Percentiles rank a stretch among this genome's conserved stretches.
phyloP scores from a whole-genome alignment of 2,797 vertebrate species.

The Pseudopleuronectes americanus region DNA sequence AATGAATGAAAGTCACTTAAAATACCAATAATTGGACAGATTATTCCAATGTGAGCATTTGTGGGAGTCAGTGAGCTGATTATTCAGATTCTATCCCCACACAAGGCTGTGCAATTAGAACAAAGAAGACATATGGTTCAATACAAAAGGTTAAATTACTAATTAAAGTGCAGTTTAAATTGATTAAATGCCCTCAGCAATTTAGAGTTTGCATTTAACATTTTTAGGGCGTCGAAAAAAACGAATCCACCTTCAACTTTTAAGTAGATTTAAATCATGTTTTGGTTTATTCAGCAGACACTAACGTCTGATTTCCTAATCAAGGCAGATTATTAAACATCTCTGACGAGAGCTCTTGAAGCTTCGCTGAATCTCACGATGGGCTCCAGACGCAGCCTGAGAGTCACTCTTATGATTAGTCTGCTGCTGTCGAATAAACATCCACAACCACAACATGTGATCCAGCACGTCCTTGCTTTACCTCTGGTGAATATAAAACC shows the following conservation, averaged over 20 bases:
- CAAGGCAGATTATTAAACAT: slow-evolving; percentile 43
- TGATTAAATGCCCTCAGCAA: slow-evolving; percentile 16
- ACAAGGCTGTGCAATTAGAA: slow-evolving; percentile 54
- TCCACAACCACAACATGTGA: too few relatives aligned
- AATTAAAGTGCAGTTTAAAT: slow-evolving; percentile 40
- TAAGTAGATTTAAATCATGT: slow-evolving; percentile 4
- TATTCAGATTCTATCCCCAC: slow-evolving; percentile 40
- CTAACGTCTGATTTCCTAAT: slow-evolving; percentile 27
- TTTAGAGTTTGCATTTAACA: neutral
- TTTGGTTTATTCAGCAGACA: too few relatives aligned
- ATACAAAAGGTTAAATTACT: slow-evolving; percentile 13
- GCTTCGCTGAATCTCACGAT: slow-evolving; percentile 6
- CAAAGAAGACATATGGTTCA: slow-evolving; percentile 17
- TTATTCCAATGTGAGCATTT: slow-evolving; percentile 24
- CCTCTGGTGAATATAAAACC: neutral
- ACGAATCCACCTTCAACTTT: neutral
- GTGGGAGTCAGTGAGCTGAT: slow-evolving; percentile 17
- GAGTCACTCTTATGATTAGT: too few relatives aligned
- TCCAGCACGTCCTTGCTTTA: neutral
- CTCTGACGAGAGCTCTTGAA: slow-evolving; percentile 24
- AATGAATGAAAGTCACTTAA: slow-evolving; percentile 14
- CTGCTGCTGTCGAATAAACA: too few relatives aligned
- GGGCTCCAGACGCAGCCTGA: too few relatives aligned
- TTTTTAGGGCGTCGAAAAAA: too few relatives aligned
- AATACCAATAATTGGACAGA: slow-evolving; percentile 29